Evolutionary conservation across 2,888 invertebrate species (phyloP).

Genomic region (Ornithoptera priamus): DNA sequence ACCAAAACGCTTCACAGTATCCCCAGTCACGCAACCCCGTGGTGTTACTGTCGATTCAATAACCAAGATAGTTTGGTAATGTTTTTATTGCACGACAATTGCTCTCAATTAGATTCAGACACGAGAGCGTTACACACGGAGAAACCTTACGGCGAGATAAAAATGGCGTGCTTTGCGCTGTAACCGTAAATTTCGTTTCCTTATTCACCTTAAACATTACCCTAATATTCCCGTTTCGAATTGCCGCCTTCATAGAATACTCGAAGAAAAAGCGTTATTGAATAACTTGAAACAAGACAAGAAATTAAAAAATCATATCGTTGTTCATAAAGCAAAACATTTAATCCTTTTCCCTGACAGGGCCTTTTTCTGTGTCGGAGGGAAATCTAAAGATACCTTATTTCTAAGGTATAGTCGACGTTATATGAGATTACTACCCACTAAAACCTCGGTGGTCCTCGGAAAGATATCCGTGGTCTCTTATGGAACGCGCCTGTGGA

Average conservation of each 20-base stretch:
- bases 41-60: conserved; percentile 42
- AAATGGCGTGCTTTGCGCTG: conserved; percentile 27
- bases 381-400: too few species aligned
- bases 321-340: too few species aligned
- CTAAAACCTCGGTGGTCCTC: too few species aligned
- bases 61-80: conserved; percentile 47
- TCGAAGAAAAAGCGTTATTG: not conserved
- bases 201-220: conserved; percentile 16
- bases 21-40: conserved; percentile 37
- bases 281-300: not conserved
- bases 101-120: conserved; percentile 54
- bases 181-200: conserved; percentile 24
- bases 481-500: too few species aligned
- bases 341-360: too few species aligned
- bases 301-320: not conserved
- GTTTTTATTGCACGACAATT: conserved; percentile 55
- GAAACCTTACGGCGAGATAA: conserved; percentile 37
- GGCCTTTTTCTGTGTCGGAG: too few species aligned
- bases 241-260: not conserved
- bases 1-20: conserved; percentile 28
- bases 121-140: conserved; percentile 44
- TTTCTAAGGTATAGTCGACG: too few species aligned
- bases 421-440: too few species aligned
- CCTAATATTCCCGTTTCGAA: conserved; percentile 11
- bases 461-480: too few species aligned